phyloP scores from a whole-genome alignment of 1,140 invertebrate genomes.

The Solenopsis fugax region DNA sequence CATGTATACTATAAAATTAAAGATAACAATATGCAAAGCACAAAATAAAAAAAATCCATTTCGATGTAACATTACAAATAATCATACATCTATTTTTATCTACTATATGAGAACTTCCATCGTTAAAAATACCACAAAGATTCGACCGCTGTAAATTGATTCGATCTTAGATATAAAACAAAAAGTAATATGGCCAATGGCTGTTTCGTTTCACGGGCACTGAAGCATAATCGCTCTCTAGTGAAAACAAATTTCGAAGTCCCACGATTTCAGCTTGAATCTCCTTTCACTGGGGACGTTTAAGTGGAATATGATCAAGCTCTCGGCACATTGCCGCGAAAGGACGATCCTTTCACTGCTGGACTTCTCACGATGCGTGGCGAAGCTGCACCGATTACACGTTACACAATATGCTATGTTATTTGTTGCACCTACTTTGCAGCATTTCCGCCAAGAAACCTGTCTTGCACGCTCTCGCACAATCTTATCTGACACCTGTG shows the following conservation, averaged over 20 bases:
- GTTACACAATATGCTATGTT: constrained; percentile 45
- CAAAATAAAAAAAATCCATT: neutral
- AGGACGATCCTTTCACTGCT: constrained; percentile 70
- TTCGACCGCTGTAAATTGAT: neutral
- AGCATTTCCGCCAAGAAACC: constrained; percentile 1
- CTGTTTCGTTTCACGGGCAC: constrained; percentile 6
- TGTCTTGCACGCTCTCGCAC: neutral
- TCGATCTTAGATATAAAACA: constrained; percentile 1
- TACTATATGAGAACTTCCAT: neutral
- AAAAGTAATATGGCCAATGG: neutral
- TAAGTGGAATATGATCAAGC: constrained; percentile 54
- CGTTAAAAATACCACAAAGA: constrained; percentile 5
- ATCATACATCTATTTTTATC: neutral
- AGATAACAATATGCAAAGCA: neutral
- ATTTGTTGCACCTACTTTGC: constrained; percentile 15
- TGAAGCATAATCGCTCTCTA: constrained; percentile 1
- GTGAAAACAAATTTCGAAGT: constrained; percentile 57
- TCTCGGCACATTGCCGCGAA: constrained; percentile 45
- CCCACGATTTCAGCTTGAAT: constrained; percentile 47
- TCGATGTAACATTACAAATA: neutral
- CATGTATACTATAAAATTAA: neutral
- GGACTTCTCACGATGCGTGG: constrained; percentile 39
- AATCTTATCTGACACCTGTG: neutral
- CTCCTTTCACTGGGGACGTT: constrained; percentile 69
- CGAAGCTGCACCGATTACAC: constrained; percentile 32